These are phyloP conservation scores for Tenodera sinensis DNA, from an alignment of 2,888 invertebrate species.

Conservation along the genomic window DNA sequence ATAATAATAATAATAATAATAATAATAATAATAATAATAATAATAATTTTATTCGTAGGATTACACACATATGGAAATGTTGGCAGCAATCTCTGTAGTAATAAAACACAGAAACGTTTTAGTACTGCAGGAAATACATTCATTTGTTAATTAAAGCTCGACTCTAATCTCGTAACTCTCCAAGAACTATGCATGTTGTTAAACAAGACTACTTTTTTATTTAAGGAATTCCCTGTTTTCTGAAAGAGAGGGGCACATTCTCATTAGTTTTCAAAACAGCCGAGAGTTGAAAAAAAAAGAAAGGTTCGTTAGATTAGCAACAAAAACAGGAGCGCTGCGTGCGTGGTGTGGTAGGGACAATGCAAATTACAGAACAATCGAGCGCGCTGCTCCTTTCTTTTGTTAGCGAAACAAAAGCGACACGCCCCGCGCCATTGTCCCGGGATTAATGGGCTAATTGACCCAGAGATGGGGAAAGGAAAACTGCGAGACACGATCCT, in stretches of 20 bases:
- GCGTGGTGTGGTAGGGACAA: neutral
- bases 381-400: neutral
- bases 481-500: neutral
- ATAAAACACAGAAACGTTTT: no score
- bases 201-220: no score
- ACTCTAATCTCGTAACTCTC: no score
- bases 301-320: neutral
- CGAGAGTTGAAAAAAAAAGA: neutral
- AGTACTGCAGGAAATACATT: no score
- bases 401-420: neutral
- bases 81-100: no score
- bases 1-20: no score
- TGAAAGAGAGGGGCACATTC: neutral
- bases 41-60: no score
- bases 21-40: no score
- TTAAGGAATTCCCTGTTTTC: neutral
- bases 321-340: neutral
- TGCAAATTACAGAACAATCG: neutral
- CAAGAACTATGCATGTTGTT: no score
- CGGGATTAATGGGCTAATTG: conserved; percentile 10
- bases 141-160: no score
- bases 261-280: neutral
- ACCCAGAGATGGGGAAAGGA: neutral
- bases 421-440: neutral
- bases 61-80: no score